A percentile compares a stretch with the other conserved stretches of the same genome.
Evolutionary conservation across 1,140 invertebrate species (phyloP).

Genomic region (Leptinotarsa lineolata): DNA sequence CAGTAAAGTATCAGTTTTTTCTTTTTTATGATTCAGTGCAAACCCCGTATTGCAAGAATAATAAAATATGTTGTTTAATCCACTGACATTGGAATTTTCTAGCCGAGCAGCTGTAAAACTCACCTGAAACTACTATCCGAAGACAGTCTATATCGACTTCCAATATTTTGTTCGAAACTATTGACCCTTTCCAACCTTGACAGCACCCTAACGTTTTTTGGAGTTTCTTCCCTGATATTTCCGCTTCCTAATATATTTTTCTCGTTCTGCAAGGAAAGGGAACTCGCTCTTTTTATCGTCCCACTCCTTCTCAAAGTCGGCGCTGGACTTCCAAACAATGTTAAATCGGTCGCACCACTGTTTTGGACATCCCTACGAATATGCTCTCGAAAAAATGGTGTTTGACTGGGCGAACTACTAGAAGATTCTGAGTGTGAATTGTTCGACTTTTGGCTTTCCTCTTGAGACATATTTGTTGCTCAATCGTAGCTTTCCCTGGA

Average conservation of each 20-base stretch:
- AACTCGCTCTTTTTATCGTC: conserved; percentile 42
- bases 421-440: conserved; percentile 48
- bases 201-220: background rate
- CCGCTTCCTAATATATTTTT: background rate
- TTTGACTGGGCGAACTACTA: conserved; percentile 46
- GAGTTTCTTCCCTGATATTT: background rate
- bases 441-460: conserved; percentile 39
- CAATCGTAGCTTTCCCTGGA: background rate
- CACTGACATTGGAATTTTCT: no score
- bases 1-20: no score
- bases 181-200: background rate
- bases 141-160: conserved; percentile 42
- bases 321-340: conserved; percentile 37
- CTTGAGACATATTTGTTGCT: conserved; percentile 37
- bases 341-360: conserved; percentile 16
- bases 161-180: conserved; percentile 15
- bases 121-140: conserved; percentile 44
- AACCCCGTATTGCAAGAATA: no score
- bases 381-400: conserved; percentile 41
- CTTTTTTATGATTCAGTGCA: no score
- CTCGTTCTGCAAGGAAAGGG: conserved; percentile 34
- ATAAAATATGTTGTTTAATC: no score
- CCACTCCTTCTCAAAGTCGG: conserved; percentile 44
- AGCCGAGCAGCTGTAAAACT: background rate
- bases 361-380: conserved; percentile 19